A percentile compares a stretch with the other conserved stretches of the same genome.
Conservation (phyloP, 2,113 vertebrate genomes). For the Conger conger region DNA sequence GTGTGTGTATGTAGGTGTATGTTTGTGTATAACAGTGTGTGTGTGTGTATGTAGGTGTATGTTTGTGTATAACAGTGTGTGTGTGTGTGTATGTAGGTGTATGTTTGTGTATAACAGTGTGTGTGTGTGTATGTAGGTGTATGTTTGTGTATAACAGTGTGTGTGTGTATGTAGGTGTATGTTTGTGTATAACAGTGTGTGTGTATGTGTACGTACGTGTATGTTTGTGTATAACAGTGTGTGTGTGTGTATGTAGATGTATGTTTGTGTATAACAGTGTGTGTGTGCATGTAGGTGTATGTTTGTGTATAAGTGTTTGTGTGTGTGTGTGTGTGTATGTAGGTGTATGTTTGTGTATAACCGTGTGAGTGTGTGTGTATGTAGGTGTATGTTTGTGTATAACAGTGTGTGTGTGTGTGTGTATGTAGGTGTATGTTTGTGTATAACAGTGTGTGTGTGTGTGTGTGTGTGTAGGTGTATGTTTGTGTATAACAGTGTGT, state of each 20-base stretch:
- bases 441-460: too few species aligned
- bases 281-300: neutral
- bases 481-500: neutral
- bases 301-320: neutral
- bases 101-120: too few species aligned
- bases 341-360: neutral
- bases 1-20: neutral
- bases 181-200: neutral
- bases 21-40: neutral
- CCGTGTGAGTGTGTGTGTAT: constrained; percentile 23
- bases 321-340: constrained; percentile 11
- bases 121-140: constrained; percentile 15
- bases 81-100: neutral
- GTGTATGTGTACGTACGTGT: constrained; percentile 19
- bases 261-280: constrained; percentile 8
- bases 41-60: neutral
- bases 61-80: neutral
- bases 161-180: neutral
- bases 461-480: too few species aligned
- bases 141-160: too few species aligned
- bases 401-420: too few species aligned
- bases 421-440: too few species aligned
- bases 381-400: too few species aligned
- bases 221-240: too few species aligned
- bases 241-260: neutral